Conservation (phyloP, 2,113 vertebrate genomes). For the Upupa epops region DNA sequence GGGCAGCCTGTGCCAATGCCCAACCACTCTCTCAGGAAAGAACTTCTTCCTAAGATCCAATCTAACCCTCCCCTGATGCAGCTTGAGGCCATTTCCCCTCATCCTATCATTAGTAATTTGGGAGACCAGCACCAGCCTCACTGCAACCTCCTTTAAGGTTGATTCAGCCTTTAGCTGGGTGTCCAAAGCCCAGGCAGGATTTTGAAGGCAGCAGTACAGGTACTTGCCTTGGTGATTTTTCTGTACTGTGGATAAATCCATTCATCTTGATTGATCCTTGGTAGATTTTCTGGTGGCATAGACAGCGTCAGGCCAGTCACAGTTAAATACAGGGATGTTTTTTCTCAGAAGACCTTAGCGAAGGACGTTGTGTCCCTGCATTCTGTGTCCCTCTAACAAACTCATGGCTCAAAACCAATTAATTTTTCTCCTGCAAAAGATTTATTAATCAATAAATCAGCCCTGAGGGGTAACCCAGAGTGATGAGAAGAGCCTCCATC, state of each 20-base stretch:
- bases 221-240: neutral
- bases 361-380: neutral
- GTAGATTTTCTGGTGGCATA: neutral
- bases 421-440: neutral
- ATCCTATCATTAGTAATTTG: no score
- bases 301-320: constrained; percentile 27
- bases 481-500: neutral
- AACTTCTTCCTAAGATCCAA: no score
- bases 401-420: neutral
- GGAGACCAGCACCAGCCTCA: no score
- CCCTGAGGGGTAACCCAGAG: neutral
- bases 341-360: constrained; percentile 2
- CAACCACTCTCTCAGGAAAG: no score
- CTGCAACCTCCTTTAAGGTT: no score
- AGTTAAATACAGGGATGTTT: constrained; percentile 13
- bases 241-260: constrained; percentile 1
- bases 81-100: no score
- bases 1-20: no score
- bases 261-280: neutral
- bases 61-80: no score
- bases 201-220: no score
- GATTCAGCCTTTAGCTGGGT: no score
- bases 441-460: neutral
- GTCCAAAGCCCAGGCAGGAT: no score
- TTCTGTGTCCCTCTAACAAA: neutral